Evolutionary conservation across 2,797 vertebrate species (phyloP).

Genomic region (Neomorphus geoffroyi): DNA sequence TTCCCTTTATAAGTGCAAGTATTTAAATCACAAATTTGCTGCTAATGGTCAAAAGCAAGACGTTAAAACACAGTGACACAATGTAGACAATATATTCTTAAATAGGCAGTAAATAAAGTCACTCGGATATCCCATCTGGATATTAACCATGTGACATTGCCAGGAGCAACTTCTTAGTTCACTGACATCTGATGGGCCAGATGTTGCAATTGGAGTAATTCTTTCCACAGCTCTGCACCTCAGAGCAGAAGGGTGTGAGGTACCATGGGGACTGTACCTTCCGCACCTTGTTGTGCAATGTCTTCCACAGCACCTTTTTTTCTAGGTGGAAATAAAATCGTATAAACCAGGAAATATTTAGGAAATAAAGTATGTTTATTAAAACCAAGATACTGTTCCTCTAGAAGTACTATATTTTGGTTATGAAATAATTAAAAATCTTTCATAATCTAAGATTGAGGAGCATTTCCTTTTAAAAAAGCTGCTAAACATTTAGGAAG

Average conservation of each 20-base stretch:
- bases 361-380: not conserved
- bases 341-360: not conserved
- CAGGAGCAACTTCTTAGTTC: not conserved
- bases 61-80: not conserved
- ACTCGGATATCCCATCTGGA: not conserved
- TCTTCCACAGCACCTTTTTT: not conserved
- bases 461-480: not conserved
- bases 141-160: not conserved
- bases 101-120: not conserved
- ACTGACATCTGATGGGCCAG: constrained; percentile 17
- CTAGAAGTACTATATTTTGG: not conserved
- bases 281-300: not conserved
- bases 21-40: not conserved
- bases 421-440: not conserved
- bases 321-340: rapidly evolving
- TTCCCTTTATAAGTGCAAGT: not conserved
- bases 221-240: constrained; percentile 24
- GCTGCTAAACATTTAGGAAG: not conserved
- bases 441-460: not conserved
- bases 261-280: not conserved
- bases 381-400: not conserved
- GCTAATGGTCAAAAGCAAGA: not conserved
- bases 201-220: constrained; percentile 38
- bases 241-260: not conserved
- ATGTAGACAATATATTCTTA: not conserved